phyloP scores from a whole-genome alignment of 2,113 vertebrate species.

The Rhynchomys soricoides region DNA sequence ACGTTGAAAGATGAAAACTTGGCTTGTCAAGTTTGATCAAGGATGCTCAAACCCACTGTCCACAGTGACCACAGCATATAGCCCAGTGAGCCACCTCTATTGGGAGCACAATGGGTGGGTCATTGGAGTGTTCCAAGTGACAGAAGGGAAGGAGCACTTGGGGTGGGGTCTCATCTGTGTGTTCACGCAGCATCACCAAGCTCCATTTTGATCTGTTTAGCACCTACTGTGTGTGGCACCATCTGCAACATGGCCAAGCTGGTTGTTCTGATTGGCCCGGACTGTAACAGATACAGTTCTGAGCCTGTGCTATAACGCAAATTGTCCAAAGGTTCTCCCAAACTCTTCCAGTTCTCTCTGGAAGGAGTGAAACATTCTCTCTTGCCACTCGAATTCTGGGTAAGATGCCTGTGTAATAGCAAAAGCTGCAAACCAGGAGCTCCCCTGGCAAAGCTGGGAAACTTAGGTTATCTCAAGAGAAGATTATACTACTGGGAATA shows the following conservation, averaged over 20 bases:
- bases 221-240: neutral
- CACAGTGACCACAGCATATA: no score
- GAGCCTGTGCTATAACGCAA: neutral
- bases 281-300: neutral
- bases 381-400: neutral
- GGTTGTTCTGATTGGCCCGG: neutral
- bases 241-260: neutral
- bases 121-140: neutral
- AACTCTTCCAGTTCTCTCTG: neutral
- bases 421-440: constrained; percentile 25
- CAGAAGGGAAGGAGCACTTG: neutral
- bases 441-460: neutral
- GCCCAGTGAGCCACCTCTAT: neutral
- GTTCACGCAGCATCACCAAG: neutral
- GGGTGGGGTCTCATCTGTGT: neutral
- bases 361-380: neutral
- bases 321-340: neutral
- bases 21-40: neutral
- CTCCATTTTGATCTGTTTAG: neutral
- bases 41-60: neutral
- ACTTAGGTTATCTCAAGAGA: neutral
- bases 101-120: neutral
- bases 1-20: neutral
- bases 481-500: neutral
- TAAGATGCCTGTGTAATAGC: neutral